phyloP scores from a whole-genome alignment of 2,797 vertebrate species.

The Passerculus sandwichensis region DNA sequence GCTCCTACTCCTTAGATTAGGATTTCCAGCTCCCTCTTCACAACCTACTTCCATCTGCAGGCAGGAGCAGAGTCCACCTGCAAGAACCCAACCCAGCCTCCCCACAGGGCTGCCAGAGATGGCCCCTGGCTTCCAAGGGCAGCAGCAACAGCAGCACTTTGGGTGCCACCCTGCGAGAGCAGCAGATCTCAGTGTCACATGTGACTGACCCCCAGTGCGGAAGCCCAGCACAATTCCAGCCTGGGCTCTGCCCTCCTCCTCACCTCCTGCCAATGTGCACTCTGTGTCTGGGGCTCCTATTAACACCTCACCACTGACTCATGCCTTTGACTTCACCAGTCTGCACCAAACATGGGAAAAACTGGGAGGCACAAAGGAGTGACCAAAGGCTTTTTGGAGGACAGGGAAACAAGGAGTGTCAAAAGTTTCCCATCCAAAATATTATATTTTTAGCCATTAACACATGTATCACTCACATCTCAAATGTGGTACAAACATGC shows the following conservation, averaged over 20 bases:
- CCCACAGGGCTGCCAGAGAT: background rate
- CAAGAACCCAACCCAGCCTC: background rate
- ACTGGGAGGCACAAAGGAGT: background rate
- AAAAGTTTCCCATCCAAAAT: background rate
- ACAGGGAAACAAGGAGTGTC: background rate
- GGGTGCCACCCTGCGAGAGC: background rate
- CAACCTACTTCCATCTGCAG: background rate
- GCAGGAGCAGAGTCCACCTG: background rate
- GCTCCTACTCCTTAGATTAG: background rate
- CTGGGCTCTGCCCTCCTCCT: background rate
- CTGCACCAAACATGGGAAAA: background rate
- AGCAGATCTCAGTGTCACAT: background rate
- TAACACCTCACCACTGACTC: background rate
- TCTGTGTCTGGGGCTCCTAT: background rate
- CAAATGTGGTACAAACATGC: background rate
- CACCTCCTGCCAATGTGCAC: background rate
- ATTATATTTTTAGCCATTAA: background rate
- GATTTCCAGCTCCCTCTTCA: background rate
- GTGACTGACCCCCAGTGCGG: rapidly evolving
- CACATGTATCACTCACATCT: background rate
- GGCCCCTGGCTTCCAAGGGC: rapidly evolving
- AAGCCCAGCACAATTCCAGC: background rate
- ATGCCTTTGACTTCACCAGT: background rate
- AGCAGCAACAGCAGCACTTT: background rate
- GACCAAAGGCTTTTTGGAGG: background rate